Percentiles rank a stretch among this genome's conserved stretches.
Conservation (phyloP, 2,797 vertebrate genomes). For the Rhincodon typus region DNA sequence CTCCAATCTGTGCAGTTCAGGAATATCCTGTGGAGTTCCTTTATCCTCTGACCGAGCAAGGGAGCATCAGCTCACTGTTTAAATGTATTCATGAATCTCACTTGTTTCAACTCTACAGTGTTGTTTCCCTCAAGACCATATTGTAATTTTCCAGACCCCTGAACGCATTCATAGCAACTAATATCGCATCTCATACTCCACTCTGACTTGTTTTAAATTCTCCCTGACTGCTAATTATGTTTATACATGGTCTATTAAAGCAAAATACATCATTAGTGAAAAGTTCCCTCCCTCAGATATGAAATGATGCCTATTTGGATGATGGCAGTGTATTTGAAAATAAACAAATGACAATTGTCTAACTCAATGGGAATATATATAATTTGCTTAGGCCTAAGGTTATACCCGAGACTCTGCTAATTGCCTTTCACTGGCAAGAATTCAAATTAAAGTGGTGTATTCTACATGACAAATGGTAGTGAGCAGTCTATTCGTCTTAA, state of each 20-base stretch:
- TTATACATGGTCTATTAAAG: conserved; percentile 8
- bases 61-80: not conserved
- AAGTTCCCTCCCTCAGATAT: conserved; percentile 19
- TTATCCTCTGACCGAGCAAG: not conserved
- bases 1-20: not conserved
- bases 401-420: conserved; percentile 29
- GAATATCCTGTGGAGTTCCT: not conserved
- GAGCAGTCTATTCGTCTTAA: not conserved
- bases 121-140: conserved; percentile 11
- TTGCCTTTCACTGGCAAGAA: conserved; percentile 11
- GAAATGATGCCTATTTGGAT: conserved; percentile 23
- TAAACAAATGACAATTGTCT: conserved; percentile 19
- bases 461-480: conserved; percentile 13
- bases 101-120: not conserved
- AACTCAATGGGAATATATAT: conserved; percentile 32
- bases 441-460: conserved; percentile 15
- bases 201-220: conserved; percentile 29
- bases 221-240: conserved; percentile 28
- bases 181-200: not conserved
- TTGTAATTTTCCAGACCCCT: conserved; percentile 16
- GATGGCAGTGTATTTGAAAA: conserved; percentile 26
- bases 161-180: not conserved
- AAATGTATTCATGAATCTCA: not conserved
- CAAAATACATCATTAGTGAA: conserved; percentile 22
- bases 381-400: conserved; percentile 28